Evolutionary conservation across 2,113 vertebrate genomes (phyloP), one percentile per base, ranked within the genome.

Genomic region (Lanius collurio): DNA sequence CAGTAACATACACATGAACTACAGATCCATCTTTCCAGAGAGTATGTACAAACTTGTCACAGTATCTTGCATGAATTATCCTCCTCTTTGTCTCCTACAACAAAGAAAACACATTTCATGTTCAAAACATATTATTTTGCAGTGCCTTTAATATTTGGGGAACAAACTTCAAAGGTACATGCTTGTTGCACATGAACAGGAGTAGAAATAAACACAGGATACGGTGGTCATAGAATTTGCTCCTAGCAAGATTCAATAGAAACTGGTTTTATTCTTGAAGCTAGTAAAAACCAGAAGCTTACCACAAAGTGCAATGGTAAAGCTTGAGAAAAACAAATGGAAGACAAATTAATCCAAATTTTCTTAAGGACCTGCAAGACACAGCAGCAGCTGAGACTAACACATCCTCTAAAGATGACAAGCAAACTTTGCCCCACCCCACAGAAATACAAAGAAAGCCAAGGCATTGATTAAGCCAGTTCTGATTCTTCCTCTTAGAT

Each of bases 31-130:
- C 98, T 92, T 98, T 98, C 98, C 98, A 98, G 44, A 92, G 84
- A 31, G 97, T 92, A 17, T 98, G 97, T 50, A 98, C 80, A 97
- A 99, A 98, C 41, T 90, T 97, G 60, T 95, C 92, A 75, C 98
- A 98, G 77, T 99, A 99, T 91, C 98, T 98, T 35, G 98, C 98
- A 73, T 98, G 87, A 88, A 98, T 86, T 83, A 96, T 68, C 84
- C 98, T 98, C 83, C 76, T 97, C 26, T 96, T 98, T 70, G 96
- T 95, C 63, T 98, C 98, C 98, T 98, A 92, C 44, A 91, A 55
- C 26, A 60, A 94, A 89, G 63, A 83, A 88, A 74, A 71, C 15
- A 76, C 0, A 2, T 35, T 28, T 75, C 20, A 57, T 68, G 21
- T 60, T 21, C 42, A 73, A 85, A 87, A 46, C 10, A 37, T 14